Base-by-base conservation (phyloP, 2,113 vertebrate genomes). In the Cyphomyrus discorhynchus region DNA sequence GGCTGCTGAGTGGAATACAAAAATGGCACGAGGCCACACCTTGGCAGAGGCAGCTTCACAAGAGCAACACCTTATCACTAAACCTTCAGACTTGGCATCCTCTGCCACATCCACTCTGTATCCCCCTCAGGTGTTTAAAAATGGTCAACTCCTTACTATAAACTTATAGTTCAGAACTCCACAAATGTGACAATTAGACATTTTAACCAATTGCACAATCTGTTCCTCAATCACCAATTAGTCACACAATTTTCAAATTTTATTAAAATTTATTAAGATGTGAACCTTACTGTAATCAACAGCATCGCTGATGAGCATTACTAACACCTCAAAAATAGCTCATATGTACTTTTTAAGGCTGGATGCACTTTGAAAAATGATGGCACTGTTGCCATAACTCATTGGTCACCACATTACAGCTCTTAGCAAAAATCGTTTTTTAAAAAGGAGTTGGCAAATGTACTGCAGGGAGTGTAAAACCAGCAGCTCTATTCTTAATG, bases 81-180 rank as follows among this genome's bases (percentile, higher is more conserved):
- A 46, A 3, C 42, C 6, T 19, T 45, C 39, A 6, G 74, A 13
- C 52, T 62, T 46, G 53, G 50, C 56, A 89, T 92, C 91, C n/a
- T 89, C 66, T 83, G 49, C 91, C 89, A 92, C 89, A 90, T 91
- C 39, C 39, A 42, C 39, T 42, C 39, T 91, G 93, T n/a, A n/a
- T 10, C 24, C 24, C 70, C 15, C 31, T 95, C 92, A 92, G 92
- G 91, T 92, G 89, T 92, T 94, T 91, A 89, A 94, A 93, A 90
- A 94, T 87, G 91, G 93, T 90, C 27, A 24, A 42, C 93, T 92
- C 93, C 8, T 91, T 87, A 89, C 92, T 92, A 93, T 93, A 93
- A 2, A 83, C 80, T 46, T 24, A 46, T 46, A 46, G 15, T 4
- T 83, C 9, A 42, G 21, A 83, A 46, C 5, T 1, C 31, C 62